These are phyloP conservation scores for Orchesella cincta DNA, from an alignment of 1,140 invertebrate species.

Conservation along the genomic window DNA sequence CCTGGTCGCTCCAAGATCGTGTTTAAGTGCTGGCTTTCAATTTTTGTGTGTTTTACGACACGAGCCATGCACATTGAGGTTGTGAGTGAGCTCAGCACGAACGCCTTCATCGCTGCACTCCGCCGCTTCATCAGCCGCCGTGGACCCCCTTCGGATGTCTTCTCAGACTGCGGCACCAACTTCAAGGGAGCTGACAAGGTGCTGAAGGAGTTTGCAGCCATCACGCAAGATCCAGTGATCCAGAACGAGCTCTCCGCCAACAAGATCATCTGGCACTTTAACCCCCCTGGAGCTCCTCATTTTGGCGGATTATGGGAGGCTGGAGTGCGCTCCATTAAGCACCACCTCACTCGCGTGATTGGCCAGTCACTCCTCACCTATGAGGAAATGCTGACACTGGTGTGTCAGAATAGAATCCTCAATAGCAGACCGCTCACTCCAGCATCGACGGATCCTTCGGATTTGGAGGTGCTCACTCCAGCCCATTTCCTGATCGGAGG, in stretches of 20 bases:
- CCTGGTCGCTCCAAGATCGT: neutral
- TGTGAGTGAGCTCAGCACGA: neutral
- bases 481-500: constrained; percentile 45
- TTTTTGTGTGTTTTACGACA: constrained; percentile 25
- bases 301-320: constrained; percentile 21
- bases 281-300: constrained; percentile 7
- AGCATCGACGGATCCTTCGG: constrained; percentile 51
- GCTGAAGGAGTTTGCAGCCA: constrained; percentile 52
- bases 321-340: neutral
- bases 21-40: constrained; percentile 44
- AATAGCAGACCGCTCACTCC: constrained; percentile 52
- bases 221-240: too few species aligned
- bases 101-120: neutral
- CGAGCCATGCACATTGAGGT: neutral
- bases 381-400: constrained; percentile 25
- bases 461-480: constrained; percentile 52
- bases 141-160: neutral
- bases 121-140: neutral
- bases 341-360: neutral
- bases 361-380: neutral
- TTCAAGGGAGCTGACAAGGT: neutral
- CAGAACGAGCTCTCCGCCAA: neutral
- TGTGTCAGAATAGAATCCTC: constrained; percentile 52
- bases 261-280: constrained; percentile 1
- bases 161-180: constrained; percentile 39